These are phyloP conservation scores for Tokudaia tokunoshimensis DNA, from an alignment of 2,797 vertebrate species.

Conservation along the genomic window DNA sequence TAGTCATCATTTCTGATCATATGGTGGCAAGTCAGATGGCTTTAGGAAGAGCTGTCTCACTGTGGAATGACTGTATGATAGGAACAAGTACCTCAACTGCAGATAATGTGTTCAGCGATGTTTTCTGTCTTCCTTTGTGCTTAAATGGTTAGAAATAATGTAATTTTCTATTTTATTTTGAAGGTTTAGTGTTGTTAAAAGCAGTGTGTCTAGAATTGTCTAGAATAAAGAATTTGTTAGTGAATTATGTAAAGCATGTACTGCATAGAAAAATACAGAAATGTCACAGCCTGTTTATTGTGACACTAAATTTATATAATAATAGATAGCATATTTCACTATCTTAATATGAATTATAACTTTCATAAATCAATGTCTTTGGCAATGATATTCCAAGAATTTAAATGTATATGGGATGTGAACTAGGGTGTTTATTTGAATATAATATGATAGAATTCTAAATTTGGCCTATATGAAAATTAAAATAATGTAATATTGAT, in stretches of 20 bases:
- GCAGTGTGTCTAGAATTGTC: neutral
- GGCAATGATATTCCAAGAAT: conserved; percentile 6
- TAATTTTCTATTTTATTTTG: conserved; percentile 45
- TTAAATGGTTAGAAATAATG: neutral
- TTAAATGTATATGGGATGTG: neutral
- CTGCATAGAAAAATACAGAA: neutral
- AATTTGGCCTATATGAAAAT: conserved; percentile 49
- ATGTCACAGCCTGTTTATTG: neutral
- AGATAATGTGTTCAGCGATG: neutral
- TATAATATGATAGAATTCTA: conserved; percentile 20
- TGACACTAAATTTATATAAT: conserved; percentile 53
- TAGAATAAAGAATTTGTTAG: neutral
- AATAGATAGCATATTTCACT: neutral
- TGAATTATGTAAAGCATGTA: conserved; percentile 21
- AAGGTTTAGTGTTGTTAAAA: neutral
- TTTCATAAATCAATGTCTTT: neutral
- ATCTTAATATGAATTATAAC: neutral
- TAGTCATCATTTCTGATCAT: conserved; percentile 43
- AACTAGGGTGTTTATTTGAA: neutral
- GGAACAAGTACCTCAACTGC: neutral
- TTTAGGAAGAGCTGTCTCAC: conserved; percentile 18
- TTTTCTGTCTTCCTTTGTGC: neutral
- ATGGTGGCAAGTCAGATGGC: neutral
- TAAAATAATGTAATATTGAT: neutral
- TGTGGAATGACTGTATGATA: conserved; percentile 1